Evolutionary conservation across 2,888 invertebrate species (phyloP), one percentile per base, ranked within the genome.

Genomic region (Rhagonycha lutea): DNA sequence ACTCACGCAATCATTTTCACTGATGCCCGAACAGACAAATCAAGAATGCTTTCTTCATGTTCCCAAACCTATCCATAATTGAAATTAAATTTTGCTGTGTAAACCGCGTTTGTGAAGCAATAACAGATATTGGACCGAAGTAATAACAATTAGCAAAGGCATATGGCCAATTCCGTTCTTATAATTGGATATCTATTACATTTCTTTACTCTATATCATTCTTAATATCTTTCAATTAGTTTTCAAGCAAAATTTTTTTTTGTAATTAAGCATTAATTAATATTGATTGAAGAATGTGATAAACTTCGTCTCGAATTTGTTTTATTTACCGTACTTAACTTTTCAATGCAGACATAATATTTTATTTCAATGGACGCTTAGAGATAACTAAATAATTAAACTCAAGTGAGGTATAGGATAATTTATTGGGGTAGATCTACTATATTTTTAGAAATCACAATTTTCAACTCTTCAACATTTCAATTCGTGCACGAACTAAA

Each of bases 81-180:
- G 63, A 65, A 65, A 65, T 65, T 62, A 69, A 72, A 32, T 69
- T 67, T 60, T 61, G 71, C 68, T 60, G 74, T 77, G 77, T 77
- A 62, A 77, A 74, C 67, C 69, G 75, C 62, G 77, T 73, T 75
- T 69, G 32, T 29, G 18, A 70, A 72, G 75, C 75, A 75, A 78
- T 74, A 78, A 74, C 77, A 76, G 76, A 78, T 78, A 78, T 78
- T 76, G 78, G 76, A 76, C 78, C 76, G 68, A 76, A 76, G 78
- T 73, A 78, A 78, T 78, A 78, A 78, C 78, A 78, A 78, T 78
- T 78, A 78, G 76, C 73, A 72, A 73, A 78, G 78, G 78, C 78
- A 78, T 78, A 78, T 78, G 78, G 78, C 74, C 75, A 74, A 78
- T 78, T 76, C 78, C 62, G 76, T 71, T 78, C 69, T 74, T 75